Percentiles rank a stretch among this genome's conserved stretches.
Evolutionary conservation across 2,888 invertebrate genomes (phyloP).

Genomic region (Nematopogon swammerdamellus): DNA sequence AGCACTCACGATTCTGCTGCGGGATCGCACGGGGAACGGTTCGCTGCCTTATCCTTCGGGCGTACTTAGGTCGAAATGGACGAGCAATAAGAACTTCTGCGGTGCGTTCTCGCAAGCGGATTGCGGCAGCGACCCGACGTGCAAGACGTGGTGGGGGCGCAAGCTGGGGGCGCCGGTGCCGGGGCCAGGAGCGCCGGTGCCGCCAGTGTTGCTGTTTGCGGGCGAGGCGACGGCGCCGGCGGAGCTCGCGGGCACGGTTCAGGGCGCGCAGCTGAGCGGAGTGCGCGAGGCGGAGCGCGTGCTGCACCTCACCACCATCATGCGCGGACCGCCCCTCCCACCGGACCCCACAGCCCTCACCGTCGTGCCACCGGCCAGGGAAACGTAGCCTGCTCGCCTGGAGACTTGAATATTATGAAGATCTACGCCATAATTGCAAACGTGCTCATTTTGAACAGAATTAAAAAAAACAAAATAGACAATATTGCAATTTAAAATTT

Average conservation of each 20-base stretch:
- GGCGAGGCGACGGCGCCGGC: constrained; percentile 78
- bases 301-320: constrained; percentile 57
- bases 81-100: constrained; percentile 65
- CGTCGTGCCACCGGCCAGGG: constrained; percentile 36
- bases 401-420: no score
- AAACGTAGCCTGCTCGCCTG: constrained; percentile 54
- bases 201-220: constrained; percentile 72
- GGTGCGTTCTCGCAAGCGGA: constrained; percentile 74
- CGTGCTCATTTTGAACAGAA: no score
- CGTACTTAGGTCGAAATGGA: constrained; percentile 69
- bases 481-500: no score
- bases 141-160: no score
- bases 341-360: no score
- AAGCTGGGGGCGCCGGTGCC: constrained; percentile 64
- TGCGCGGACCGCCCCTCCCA: constrained; percentile 40
- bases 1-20: constrained; percentile 60
- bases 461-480: no score
- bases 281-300: constrained; percentile 76
- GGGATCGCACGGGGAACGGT: constrained; percentile 57
- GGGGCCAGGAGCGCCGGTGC: constrained; percentile 55
- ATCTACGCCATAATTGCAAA: no score
- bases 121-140: constrained; percentile 34
- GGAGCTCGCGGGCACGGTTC: constrained; percentile 67
- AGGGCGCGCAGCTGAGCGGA: constrained; percentile 75
- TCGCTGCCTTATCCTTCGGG: constrained; percentile 65